Evolutionary conservation across 1,140 invertebrate species (phyloP), one percentile per base, ranked within the genome.

Genomic region (Caenorhabditis brenneri): DNA sequence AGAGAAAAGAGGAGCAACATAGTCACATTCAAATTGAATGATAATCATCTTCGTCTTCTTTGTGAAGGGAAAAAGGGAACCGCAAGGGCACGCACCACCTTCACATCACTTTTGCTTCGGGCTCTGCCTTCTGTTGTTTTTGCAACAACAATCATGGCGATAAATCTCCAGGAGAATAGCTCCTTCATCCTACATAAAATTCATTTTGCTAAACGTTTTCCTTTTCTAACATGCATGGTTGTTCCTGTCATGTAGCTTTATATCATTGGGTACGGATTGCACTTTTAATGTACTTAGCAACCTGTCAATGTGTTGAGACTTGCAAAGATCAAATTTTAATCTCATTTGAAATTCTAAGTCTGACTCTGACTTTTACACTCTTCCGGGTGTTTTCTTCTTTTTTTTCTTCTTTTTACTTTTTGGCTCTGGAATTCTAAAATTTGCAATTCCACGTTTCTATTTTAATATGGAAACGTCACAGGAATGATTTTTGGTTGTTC

Each of bases 1-100:
- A 65, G 60, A 29, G 55, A 58, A 74, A 29, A 74, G 36, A 74
- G 36, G 65, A 74, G 65, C 33, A 74, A 74, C 65, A 74, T 74
- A 74, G 65, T 74, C 65, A 74, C 65, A 74, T 74, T 74, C 65
- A 74, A 74, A 74, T 74, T 74, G 65, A 74, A 74, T 74, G 65
- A 74, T 74, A 74, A 74, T 74, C 65, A 74, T 74, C 65, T 74
- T 74, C 65, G 33, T 74, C 65, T 74, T 74, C 36, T 74, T 42
- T 74, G 65, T 74, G 65, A 74, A 22, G 65, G 29, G 36, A 74
- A 74, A 74, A 46, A 65, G 58, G 65, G 65, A 42, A 74, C 65
- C 65, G 65, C 65, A 42, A 27, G 65, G 36, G 65, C 65, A 42
- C 36, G 36, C 65, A 74, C 33, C 33, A 42, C 65, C 65, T 74